Evolutionary conservation across 2,797 vertebrate genomes (phyloP).

Genomic region (Otus scops): DNA sequence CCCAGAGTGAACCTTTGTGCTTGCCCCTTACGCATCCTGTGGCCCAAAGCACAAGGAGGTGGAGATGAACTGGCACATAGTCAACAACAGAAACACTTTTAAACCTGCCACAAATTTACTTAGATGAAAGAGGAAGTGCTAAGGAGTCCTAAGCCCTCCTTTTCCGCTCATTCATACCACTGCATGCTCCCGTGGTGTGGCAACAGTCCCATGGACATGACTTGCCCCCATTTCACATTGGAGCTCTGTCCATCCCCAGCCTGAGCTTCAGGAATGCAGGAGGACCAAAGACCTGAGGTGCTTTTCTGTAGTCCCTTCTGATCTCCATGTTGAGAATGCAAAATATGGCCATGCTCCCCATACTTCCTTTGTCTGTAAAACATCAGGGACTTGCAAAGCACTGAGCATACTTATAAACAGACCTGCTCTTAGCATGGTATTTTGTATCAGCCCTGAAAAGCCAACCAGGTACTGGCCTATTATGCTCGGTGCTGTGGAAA

Average conservation of each 20-base stretch:
- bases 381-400: background rate
- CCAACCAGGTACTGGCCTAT: background rate
- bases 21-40: background rate
- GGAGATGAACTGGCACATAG: background rate
- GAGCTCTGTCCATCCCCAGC: background rate
- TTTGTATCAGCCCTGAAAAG: background rate
- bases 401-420: background rate
- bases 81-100: background rate
- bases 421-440: background rate
- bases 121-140: background rate
- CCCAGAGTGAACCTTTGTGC: fast-evolving
- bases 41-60: background rate
- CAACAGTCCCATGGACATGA: background rate
- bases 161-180: background rate
- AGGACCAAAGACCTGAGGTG: fast-evolving
- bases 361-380: background rate
- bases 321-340: background rate
- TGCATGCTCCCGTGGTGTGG: background rate
- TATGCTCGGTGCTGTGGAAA: background rate
- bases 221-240: background rate
- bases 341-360: fast-evolving
- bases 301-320: background rate
- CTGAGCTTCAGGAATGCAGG: background rate
- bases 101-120: background rate
- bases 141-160: background rate